Base-by-base conservation (phyloP, 2,113 vertebrate species). In the Chloebia gouldiae region DNA sequence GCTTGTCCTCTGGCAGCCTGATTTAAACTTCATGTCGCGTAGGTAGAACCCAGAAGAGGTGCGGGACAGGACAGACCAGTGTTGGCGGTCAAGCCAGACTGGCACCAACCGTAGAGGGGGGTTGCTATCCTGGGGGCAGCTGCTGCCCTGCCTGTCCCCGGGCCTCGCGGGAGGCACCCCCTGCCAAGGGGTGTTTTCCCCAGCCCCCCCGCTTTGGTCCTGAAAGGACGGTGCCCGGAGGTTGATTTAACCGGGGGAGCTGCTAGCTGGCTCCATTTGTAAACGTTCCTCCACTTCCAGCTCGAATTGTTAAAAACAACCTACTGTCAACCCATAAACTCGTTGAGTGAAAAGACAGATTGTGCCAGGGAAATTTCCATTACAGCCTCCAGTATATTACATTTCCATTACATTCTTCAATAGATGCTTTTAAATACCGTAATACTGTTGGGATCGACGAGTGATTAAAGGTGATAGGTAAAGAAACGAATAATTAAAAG, bases 361-460 rank as follows among this genome's bases (percentile, higher is more conserved):
- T 79, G 93, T 96, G 91, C 91, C 76, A 82, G 70, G 91, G 83
- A 95, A 96, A 95, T 96, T 96, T 97, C 94, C 97, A 93, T 95
- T 96, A 95, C 93, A 77, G 78, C 70, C 85, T 90, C 92, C 81
- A 57, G 42, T 93, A 89, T 96, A 94, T 97, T 93, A 93, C 93
- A 56, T 92, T 93, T 94, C 91, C 85, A 89, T 92, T 93, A 92
- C 88, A 81, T 95, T 96, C 93, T 96, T 95, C 95, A 89, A 70
- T 91, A 86, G 95, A 68, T 79, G 76, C 94, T 90, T 97, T 96
- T 97, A 97, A 96, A 95, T 93, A 94, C 93, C 87, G 39, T 85
- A 87, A 91, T 83, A 40, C 81, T 85, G 64, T 30, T 72, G 89
- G 93, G 88, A 93, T 78, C 61, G 44, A 61, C 37, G 63, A 66